phyloP scores from a whole-genome alignment of 2,888 invertebrate genomes.

The Campoplex nolae region DNA sequence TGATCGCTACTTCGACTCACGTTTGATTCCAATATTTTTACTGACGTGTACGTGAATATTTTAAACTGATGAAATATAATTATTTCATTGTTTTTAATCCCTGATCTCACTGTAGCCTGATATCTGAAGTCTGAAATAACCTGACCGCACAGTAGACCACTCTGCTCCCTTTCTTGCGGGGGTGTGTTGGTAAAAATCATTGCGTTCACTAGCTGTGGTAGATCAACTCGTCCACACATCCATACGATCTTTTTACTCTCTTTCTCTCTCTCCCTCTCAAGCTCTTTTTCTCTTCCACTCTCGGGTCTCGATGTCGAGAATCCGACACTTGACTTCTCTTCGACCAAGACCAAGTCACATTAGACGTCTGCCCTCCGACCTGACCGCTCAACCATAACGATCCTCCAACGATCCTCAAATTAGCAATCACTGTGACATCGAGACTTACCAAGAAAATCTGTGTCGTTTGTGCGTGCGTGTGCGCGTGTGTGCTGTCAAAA shows the following conservation, averaged over 20 bases:
- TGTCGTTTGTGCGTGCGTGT: background rate
- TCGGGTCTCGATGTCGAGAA: conserved; percentile 71
- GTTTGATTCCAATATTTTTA: background rate
- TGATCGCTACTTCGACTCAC: too few relatives aligned
- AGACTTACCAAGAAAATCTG: conserved; percentile 27
- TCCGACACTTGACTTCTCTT: conserved; percentile 82
- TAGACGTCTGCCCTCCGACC: conserved; percentile 82
- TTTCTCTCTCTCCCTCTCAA: conserved; percentile 46
- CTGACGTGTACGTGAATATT: background rate
- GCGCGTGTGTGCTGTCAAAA: conserved; percentile 37
- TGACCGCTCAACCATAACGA: conserved; percentile 78
- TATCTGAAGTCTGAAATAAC: conserved; percentile 21
- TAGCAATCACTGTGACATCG: conserved; percentile 57
- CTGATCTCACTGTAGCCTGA: conserved; percentile 17
- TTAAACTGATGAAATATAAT: background rate
- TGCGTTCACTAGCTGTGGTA: conserved; percentile 82
- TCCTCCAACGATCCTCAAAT: conserved; percentile 69
- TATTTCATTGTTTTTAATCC: background rate
- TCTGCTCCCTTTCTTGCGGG: conserved; percentile 43
- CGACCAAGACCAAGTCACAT: conserved; percentile 80
- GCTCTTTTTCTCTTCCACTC: conserved; percentile 58
- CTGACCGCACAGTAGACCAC: conserved; percentile 11
- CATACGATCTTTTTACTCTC: conserved; percentile 43
- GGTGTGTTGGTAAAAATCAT: conserved; percentile 78
- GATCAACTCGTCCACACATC: conserved; percentile 61